Evolutionary conservation across 2,888 invertebrate species (phyloP), one percentile per base, ranked within the genome.

Genomic region (Cynaeus angustus): DNA sequence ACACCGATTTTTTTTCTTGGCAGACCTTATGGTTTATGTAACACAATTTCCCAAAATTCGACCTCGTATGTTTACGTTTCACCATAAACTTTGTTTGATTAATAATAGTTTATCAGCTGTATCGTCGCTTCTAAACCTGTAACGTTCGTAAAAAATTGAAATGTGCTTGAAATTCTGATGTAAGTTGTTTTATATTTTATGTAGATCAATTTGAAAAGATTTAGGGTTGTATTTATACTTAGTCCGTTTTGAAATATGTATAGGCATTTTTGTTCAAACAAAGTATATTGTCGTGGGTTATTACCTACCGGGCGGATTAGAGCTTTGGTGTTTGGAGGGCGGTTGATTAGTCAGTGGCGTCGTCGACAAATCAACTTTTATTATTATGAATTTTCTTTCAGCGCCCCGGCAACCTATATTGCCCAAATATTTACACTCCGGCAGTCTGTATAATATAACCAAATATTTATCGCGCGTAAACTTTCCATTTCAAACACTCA

Each of bases 391-490:
- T 56, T 70, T 52, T 67, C 66, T 62, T 66, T 70, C 62, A 56
- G 28, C 70, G 43, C 70, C 37, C 43, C 46, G 43, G 14, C 26
- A 55, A 56, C 45, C 67, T 55, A 70, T 67, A 70, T 67, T 62
- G 38, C 14, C 62, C 67, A 70, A 70, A 70, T 70, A 70, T 70
- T 70, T 70, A 67, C 61, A 56, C 55, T 70, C 46, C 66, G 43
- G 61, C 66, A 70, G 70, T 62, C 70, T 58, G 67, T 70, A 62
- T 62, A 62, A 62, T 67, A 67, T 58, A 70, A 56, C 62, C 70
- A 70, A 70, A 70, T 67, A 70, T 70, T 70, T 70, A 70, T 62
- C 50, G 48, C 38, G 21, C 46, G 64, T 67, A 70, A 70, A 70
- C 58, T 67, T 67, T 70, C 66, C 70, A 33, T 66, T 70, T 70